phyloP scores from a whole-genome alignment of 2,888 invertebrate species.

The Teleiodes luculella region DNA sequence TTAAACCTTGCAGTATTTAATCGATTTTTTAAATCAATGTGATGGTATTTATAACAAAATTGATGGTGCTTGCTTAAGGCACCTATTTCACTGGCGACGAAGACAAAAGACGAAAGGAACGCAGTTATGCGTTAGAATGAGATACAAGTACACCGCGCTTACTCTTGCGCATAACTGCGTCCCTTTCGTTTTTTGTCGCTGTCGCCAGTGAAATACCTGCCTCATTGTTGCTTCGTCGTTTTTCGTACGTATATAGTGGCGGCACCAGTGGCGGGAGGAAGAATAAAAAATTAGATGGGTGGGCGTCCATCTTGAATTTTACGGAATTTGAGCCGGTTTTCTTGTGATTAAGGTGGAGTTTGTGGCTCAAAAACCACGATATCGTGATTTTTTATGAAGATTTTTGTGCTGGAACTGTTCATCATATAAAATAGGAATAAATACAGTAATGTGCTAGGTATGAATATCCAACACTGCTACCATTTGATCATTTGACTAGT shows the following conservation, averaged over 20 bases:
- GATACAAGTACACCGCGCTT: too few relatives aligned
- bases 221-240: too few relatives aligned
- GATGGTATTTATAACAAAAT: too few relatives aligned
- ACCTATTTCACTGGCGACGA: too few relatives aligned
- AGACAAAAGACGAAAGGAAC: too few relatives aligned
- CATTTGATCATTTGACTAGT: conserved; percentile 78
- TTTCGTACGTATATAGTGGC: conserved; percentile 14
- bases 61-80: too few relatives aligned
- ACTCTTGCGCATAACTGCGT: too few relatives aligned
- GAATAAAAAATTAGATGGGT: conserved; percentile 73
- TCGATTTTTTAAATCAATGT: too few relatives aligned
- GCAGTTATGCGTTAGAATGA: too few relatives aligned
- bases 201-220: too few relatives aligned
- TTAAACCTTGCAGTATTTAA: too few relatives aligned
- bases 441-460: conserved; percentile 87
- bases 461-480: conserved; percentile 63
- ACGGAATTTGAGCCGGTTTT: conserved; percentile 86
- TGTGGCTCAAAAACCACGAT: conserved; percentile 64
- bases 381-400: conserved; percentile 70
- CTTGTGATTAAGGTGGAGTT: conserved; percentile 77
- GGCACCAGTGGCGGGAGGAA: conserved; percentile 30
- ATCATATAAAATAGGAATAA: conserved; percentile 78
- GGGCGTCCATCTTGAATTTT: conserved; percentile 90
- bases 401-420: conserved; percentile 66
- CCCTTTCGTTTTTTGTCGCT: too few relatives aligned